Percentiles rank a stretch among this genome's conserved stretches.
phyloP scores from a whole-genome alignment of 2,797 vertebrate species.

The Peromyscus aztecus region DNA sequence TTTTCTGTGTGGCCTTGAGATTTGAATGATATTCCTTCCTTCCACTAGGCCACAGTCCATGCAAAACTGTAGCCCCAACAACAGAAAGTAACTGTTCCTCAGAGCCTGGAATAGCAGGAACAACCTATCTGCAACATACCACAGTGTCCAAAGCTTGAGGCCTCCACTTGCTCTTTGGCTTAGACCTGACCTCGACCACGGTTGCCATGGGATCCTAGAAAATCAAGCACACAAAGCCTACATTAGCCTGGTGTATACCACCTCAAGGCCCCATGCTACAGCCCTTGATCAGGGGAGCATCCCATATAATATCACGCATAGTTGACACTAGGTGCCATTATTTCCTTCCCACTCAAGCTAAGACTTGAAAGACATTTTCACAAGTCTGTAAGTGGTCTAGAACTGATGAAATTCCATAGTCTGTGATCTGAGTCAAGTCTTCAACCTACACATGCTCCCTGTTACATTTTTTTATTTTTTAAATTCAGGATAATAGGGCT shows the following conservation, averaged over 20 bases:
- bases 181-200: conserved; percentile 95
- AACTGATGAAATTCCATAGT: not conserved
- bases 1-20: not conserved
- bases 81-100: not conserved
- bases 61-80: not conserved
- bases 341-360: not conserved
- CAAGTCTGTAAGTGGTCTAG: not conserved
- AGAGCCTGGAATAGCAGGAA: conserved; percentile 34
- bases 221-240: conserved; percentile 65
- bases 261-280: not conserved
- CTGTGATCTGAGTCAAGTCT: not conserved
- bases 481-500: not conserved
- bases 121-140: conserved; percentile 89
- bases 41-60: not conserved
- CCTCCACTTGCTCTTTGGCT: conserved; percentile 99
- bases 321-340: not conserved
- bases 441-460: not conserved
- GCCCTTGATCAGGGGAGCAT: not conserved
- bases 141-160: conserved; percentile 98
- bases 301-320: not conserved
- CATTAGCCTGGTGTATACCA: not conserved
- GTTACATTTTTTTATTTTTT: not conserved
- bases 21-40: not conserved
- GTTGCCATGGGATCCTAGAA: conserved; percentile 95
- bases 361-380: not conserved